Evolutionary conservation across 1,140 invertebrate genomes (phyloP).

Genomic region (Drosophila gunungcola): DNA sequence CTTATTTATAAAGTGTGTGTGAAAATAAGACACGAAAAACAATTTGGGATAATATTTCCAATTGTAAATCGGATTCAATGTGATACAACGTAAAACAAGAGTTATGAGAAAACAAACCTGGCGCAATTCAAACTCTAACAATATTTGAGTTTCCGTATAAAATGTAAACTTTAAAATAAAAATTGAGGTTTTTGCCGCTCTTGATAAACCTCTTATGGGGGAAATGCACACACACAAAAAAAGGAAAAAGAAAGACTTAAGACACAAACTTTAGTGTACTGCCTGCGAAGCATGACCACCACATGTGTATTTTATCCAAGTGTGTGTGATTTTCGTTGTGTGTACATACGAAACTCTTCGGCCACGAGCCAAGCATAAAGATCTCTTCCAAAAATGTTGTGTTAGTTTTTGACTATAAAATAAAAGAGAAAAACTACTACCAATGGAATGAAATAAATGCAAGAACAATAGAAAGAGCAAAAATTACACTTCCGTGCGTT

Average conservation of each 20-base stretch:
- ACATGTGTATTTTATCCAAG: slow-evolving; percentile 34
- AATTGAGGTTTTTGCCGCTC: slow-evolving; percentile 10
- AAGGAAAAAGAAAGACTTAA: slow-evolving; percentile 69
- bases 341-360: slow-evolving; percentile 44
- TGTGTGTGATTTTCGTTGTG: slow-evolving; percentile 31
- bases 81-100: background rate
- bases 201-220: slow-evolving; percentile 1
- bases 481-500: slow-evolving; percentile 27
- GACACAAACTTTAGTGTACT: slow-evolving; percentile 65
- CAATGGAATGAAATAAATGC: slow-evolving; percentile 1
- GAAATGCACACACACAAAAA: slow-evolving; percentile 12
- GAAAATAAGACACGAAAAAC: slow-evolving; percentile 1
- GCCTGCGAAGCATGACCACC: slow-evolving; percentile 63
- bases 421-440: slow-evolving; percentile 28
- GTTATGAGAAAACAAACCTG: background rate
- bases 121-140: too few species aligned
- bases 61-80: background rate
- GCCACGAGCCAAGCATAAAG: background rate
- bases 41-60: background rate
- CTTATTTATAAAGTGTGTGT: background rate
- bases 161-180: slow-evolving; percentile 6
- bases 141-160: slow-evolving; percentile 1
- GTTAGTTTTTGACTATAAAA: slow-evolving; percentile 4
- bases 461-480: background rate
- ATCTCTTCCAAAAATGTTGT: slow-evolving; percentile 20